A percentile compares a stretch with the other conserved stretches of the same genome.
phyloP scores from a whole-genome alignment of 2,797 vertebrate genomes.

The Sebastes ruberrimus region DNA sequence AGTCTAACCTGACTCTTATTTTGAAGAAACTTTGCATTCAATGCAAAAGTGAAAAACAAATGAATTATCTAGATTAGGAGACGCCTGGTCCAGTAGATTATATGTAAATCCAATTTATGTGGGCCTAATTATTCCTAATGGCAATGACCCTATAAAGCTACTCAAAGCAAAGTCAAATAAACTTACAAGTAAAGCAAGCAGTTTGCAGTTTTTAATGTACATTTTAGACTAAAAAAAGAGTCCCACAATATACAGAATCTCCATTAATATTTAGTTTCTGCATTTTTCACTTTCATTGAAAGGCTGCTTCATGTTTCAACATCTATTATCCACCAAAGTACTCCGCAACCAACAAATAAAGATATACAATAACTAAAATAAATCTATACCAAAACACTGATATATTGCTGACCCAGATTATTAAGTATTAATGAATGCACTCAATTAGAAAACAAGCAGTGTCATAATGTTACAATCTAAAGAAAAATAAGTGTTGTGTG shows the following conservation, averaged over 20 bases:
- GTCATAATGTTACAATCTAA: background rate
- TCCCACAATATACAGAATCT: background rate
- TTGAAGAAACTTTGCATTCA: conserved; percentile 3
- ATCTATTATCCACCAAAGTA: background rate
- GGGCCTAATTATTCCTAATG: background rate
- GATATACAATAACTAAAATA: background rate
- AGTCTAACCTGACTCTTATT: background rate
- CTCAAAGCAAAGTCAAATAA: background rate
- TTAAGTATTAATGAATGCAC: conserved; percentile 13
- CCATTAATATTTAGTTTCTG: background rate
- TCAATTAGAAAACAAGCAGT: conserved; percentile 12
- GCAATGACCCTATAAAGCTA: background rate
- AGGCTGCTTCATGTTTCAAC: background rate
- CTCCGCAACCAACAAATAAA: too few relatives aligned
- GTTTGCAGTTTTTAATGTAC: background rate
- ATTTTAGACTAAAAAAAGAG: background rate
- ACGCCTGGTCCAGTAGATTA: background rate
- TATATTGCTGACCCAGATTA: background rate
- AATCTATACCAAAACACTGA: background rate
- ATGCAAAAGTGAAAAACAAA: background rate
- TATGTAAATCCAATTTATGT: background rate
- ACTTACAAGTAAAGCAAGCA: background rate
- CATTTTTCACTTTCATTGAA: background rate
- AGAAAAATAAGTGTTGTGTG: background rate
- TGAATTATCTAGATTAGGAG: background rate